Base-by-base conservation (phyloP, 2,888 invertebrate species). In the Chorisops tibialis region DNA sequence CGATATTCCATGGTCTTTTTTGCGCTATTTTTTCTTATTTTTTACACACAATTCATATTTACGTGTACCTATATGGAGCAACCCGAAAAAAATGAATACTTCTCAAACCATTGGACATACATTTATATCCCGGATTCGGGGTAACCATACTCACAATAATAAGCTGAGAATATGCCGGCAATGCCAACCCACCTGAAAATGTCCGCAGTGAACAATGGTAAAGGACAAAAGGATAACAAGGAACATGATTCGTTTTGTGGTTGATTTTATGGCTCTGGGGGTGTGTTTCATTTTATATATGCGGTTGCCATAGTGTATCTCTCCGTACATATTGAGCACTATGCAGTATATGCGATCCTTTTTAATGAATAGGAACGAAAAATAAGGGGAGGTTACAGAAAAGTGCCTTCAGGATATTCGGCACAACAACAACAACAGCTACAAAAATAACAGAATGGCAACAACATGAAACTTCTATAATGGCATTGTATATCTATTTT, bases 211-310 rank as follows among this genome's bases (percentile, higher is more conserved):
- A 43, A 56, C 56, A 56, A 56, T 45, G 21, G 45, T 37, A 59
- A 59, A 48, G 48, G 37, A 59, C 48, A 59, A 48, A 61, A 52
- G 61, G 61, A 61, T 61, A 61, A 61, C 61, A 61, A 61, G 52
- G 41, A 52, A 52, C 47, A 61, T 45, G 52, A 61, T 61, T 61
- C 61, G 47, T 61, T 61, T 61, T 61, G 61, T 21, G 61, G 61
- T 61, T 51, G 52, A 52, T 52, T 61, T 61, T 61, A 47, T 47
- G 21, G 47, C 52, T 61, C 45, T 43, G 61, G 43, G 59, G 56
- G 56, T 56, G 59, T 59, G 59, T 43, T 47, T 59, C 45, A 30
- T 45, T 56, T 50, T 50, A 54, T 21, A 54, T 21, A 54, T n/a
- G 16, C 19, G 43, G 16, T 43, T 18, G 16, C 16, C 19, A 9